Evolutionary conservation across 2,888 invertebrate genomes (phyloP).

Genomic region (Ophonus ardosiacus): DNA sequence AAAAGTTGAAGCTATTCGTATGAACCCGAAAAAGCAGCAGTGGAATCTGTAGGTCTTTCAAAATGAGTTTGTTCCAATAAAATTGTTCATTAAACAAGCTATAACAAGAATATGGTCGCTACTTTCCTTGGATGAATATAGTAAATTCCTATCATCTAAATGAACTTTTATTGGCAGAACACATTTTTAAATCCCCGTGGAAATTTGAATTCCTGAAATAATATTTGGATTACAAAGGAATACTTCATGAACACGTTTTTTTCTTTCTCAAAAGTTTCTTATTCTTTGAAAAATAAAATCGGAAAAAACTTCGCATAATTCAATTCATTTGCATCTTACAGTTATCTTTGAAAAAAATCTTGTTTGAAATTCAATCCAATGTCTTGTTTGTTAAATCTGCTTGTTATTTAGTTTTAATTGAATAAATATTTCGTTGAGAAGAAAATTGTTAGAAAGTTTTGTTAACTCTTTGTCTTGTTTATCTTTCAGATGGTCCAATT

Average conservation of each 20-base stretch:
- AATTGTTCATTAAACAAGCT: no score
- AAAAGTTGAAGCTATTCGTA: no score
- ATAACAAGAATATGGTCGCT: no score
- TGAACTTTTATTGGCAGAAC: no score
- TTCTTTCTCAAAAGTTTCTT: constrained; percentile 19
- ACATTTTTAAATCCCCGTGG: background rate
- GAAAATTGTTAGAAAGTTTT: background rate
- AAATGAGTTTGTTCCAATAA: no score
- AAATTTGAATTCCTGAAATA: background rate
- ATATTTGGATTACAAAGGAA: constrained; percentile 16
- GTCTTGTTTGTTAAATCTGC: constrained; percentile 6
- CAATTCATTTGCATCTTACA: background rate
- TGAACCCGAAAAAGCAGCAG: no score
- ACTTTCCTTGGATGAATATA: no score
- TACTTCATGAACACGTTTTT: background rate
- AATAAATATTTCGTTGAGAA: constrained; percentile 14
- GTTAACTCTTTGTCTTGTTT: background rate
- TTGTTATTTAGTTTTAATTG: constrained; percentile 32
- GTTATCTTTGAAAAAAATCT: background rate
- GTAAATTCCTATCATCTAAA: no score
- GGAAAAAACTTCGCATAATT: constrained; percentile 17
- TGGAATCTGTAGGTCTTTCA: no score
- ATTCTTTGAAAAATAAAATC: background rate
- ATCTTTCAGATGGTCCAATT: background rate
- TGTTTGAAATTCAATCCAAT: constrained; percentile 29